phyloP scores from a whole-genome alignment of 2,888 invertebrate species.

The Drosophila glabriapex region DNA sequence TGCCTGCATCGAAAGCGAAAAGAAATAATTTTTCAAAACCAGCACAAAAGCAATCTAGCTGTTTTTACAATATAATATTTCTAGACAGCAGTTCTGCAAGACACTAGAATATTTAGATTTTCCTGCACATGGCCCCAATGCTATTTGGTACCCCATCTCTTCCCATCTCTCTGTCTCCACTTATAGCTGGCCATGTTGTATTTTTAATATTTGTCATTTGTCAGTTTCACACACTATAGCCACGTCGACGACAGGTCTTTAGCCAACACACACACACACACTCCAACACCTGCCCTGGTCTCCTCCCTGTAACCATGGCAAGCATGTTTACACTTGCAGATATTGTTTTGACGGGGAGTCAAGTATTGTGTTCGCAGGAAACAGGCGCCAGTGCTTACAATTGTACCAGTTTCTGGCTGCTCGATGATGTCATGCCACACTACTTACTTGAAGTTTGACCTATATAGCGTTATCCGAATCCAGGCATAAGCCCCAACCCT shows the following conservation, averaged over 20 bases:
- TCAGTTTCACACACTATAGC: conserved; percentile 60
- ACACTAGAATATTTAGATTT: conserved; percentile 17
- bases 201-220: conserved; percentile 73
- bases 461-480: conserved; percentile 50
- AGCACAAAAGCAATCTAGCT: conserved; percentile 13
- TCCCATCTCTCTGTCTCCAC: background rate
- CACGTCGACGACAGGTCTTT: conserved; percentile 57
- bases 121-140: conserved; percentile 50
- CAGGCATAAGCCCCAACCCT: conserved; percentile 34
- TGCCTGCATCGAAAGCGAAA: conserved; percentile 22
- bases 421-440: conserved; percentile 69
- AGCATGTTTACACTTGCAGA: conserved; percentile 50
- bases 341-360: conserved; percentile 47
- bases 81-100: conserved; percentile 29
- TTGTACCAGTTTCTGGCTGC: conserved; percentile 45
- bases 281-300: conserved; percentile 3
- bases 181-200: conserved; percentile 53
- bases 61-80: conserved; percentile 15
- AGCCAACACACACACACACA: conserved; percentile 10
- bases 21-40: conserved; percentile 22
- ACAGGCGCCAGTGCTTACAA: conserved; percentile 28
- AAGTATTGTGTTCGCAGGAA: conserved; percentile 32
- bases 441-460: conserved; percentile 66
- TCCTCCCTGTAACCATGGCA: conserved; percentile 56
- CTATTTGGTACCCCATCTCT: background rate